A percentile compares a stretch with the other conserved stretches of the same genome.
phyloP scores from a whole-genome alignment of 2,797 vertebrate species.

The Orestias chungarensis region DNA sequence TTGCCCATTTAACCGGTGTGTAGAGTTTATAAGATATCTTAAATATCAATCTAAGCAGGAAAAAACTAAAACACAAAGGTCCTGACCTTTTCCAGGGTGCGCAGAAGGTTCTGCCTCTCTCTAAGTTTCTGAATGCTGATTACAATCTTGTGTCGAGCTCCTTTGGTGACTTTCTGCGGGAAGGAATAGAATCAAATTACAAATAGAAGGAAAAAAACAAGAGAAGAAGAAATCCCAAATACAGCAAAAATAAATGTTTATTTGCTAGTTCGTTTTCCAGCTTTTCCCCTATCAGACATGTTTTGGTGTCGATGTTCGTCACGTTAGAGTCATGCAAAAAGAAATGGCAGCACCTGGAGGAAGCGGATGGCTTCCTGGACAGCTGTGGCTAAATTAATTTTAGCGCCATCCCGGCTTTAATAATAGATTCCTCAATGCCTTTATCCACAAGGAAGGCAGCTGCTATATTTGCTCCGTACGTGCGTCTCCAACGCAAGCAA shows the following conservation, averaged over 20 bases:
- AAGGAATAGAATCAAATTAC: constrained; percentile 10
- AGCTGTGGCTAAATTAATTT: constrained; percentile 45
- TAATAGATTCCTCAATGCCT: constrained; percentile 27
- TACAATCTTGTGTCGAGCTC: constrained; percentile 97
- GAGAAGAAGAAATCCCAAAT: no score
- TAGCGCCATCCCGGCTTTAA: constrained; percentile 55
- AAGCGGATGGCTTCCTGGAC: constrained; percentile 53
- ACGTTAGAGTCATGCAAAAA: constrained; percentile 10
- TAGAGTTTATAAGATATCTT: not conserved
- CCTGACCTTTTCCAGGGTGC: constrained; percentile 95
- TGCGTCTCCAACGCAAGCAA: not conserved
- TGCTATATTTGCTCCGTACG: not conserved
- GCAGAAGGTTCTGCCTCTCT: constrained; percentile 93
- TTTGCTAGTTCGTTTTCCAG: not conserved
- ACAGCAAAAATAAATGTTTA: not conserved
- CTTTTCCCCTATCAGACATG: not conserved
- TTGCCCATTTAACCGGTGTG: not conserved
- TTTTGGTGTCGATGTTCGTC: constrained; percentile 13
- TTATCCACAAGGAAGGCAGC: constrained; percentile 13
- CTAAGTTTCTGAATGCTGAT: constrained; percentile 99
- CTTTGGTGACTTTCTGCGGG: constrained; percentile 96
- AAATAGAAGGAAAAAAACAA: not conserved
- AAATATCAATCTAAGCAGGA: not conserved
- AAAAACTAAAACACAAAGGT: not conserved
- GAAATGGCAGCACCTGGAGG: constrained; percentile 57